Conservation (phyloP, 2,797 vertebrate genomes). For the Enteromius paludinosus region DNA sequence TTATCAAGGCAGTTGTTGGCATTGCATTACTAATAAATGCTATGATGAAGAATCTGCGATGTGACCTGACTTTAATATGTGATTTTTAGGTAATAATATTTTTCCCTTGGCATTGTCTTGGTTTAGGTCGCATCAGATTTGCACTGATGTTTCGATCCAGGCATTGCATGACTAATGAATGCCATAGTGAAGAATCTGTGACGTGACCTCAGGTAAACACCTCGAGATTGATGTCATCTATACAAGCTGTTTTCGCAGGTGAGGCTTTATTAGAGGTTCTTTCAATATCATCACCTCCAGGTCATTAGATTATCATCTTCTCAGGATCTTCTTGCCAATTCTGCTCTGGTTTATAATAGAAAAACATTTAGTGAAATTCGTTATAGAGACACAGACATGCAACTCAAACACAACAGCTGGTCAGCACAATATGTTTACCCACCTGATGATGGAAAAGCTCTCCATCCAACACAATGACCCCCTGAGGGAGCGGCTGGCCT, state of each 20-base stretch:
- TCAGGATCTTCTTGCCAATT: not conserved
- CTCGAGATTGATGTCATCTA: conserved; percentile 85
- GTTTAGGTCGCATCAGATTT: not conserved
- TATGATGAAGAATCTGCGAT: conserved; percentile 76
- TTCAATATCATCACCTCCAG: conserved; percentile 54
- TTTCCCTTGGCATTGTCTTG: not conserved
- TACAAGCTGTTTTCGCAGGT: conserved; percentile 88
- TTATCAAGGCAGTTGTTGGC: conserved; percentile 77
- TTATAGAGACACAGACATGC: conserved; percentile 33
- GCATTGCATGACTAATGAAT: not conserved
- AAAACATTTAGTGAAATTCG: conserved; percentile 15
- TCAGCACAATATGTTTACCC: conserved; percentile 65
- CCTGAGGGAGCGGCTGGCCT: conserved; percentile 72
- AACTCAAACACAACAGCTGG: conserved; percentile 66
- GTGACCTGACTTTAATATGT: not conserved
- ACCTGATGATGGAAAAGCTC: conserved; percentile 69
- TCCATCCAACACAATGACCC: conserved; percentile 67
- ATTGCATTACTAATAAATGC: conserved; percentile 88
- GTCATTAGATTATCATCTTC: conserved; percentile 11
- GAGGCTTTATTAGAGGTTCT: conserved; percentile 65
- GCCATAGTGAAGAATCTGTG: conserved; percentile 48
- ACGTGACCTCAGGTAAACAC: conserved; percentile 45
- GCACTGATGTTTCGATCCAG: not conserved
- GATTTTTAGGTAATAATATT: not conserved
- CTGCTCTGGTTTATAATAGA: not conserved